Conservation (phyloP, 2,888 invertebrate species). For the Colletes collaris region DNA sequence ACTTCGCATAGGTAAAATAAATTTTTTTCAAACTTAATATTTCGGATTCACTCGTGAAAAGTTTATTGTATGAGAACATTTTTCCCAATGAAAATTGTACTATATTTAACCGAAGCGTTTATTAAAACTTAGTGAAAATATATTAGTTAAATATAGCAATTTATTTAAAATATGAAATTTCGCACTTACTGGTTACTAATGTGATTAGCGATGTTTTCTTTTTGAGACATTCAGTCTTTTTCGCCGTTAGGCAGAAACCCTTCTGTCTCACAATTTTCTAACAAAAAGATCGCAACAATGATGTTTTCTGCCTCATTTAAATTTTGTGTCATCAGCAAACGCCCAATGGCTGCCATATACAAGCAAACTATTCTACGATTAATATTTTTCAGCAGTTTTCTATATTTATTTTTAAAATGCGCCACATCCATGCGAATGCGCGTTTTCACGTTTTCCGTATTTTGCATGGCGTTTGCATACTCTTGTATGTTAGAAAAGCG, state of each 20-base stretch:
- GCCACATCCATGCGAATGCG: slow-evolving; percentile 4
- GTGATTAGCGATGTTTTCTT: slow-evolving; percentile 1
- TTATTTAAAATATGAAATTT: slow-evolving; percentile 1
- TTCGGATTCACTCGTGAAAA: background rate
- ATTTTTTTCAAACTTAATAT: slow-evolving; percentile 3
- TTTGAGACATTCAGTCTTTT: background rate
- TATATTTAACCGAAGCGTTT: background rate
- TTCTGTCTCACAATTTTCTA: background rate
- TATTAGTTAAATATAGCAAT: background rate
- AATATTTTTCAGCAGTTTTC: background rate
- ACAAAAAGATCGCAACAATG: background rate
- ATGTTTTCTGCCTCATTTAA: background rate
- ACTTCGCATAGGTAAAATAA: slow-evolving; percentile 2
- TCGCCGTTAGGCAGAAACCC: background rate
- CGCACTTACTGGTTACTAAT: background rate
- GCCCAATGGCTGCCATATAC: background rate
- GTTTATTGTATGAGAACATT: background rate
- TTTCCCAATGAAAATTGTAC: slow-evolving; percentile 1
- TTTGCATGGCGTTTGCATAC: background rate
- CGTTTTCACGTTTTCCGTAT: background rate
- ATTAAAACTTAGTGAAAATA: slow-evolving; percentile 5
- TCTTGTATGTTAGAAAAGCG: background rate
- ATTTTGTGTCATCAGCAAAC: background rate
- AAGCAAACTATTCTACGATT: background rate
- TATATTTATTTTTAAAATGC: background rate